A percentile compares a stretch with the other conserved stretches of the same genome.
Conservation (phyloP, 2,888 invertebrate genomes). For the Monochamus alternatus region DNA sequence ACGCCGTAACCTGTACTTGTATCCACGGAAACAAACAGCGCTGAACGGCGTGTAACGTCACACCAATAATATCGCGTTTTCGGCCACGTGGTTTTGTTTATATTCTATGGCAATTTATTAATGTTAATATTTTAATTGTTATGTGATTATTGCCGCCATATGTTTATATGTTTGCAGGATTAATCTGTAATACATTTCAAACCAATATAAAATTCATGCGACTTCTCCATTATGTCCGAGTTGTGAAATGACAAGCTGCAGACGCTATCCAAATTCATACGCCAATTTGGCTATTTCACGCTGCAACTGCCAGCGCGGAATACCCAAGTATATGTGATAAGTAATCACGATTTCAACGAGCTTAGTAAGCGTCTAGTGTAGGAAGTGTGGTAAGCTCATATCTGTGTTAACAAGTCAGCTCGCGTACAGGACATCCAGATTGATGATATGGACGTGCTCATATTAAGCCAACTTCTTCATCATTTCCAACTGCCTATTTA, state of each 20-base stretch:
- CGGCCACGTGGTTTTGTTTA: too few relatives aligned
- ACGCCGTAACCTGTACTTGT: too few relatives aligned
- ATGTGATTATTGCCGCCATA: too few relatives aligned
- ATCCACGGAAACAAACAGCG: too few relatives aligned
- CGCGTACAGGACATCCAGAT: conserved; percentile 53
- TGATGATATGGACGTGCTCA: conserved; percentile 54
- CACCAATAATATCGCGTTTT: too few relatives aligned
- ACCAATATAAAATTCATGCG: background rate
- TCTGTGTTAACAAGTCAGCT: conserved; percentile 52
- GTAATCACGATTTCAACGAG: conserved; percentile 40
- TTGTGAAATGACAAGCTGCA: background rate
- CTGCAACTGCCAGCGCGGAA: conserved; percentile 19
- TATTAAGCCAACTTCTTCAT: conserved; percentile 50
- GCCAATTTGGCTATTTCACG: conserved; percentile 28
- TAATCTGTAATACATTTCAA: too few relatives aligned
- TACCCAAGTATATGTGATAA: conserved; percentile 33
- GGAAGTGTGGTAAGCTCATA: conserved; percentile 42
- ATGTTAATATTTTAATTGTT: too few relatives aligned
- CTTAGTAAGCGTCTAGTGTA: conserved; percentile 47
- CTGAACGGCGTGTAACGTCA: too few relatives aligned
- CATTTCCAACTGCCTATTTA: conserved; percentile 47
- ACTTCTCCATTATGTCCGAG: background rate
- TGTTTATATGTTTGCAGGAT: too few relatives aligned
- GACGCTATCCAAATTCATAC: conserved; percentile 9
- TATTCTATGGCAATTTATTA: too few relatives aligned